Evolutionary conservation across 2,888 invertebrate genomes (phyloP).

Genomic region (Drosophila melanocephala): DNA sequence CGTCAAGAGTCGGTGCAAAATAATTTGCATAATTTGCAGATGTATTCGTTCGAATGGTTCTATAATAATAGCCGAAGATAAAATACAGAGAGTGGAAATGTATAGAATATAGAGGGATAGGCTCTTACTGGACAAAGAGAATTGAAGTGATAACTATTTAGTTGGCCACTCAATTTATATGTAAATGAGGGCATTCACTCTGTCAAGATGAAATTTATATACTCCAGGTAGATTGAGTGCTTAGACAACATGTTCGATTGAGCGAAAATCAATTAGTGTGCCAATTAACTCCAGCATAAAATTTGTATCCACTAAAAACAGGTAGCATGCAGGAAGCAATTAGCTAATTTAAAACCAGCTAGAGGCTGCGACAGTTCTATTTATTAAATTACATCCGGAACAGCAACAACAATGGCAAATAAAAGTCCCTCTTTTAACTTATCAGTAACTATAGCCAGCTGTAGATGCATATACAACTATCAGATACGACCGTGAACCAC

Average conservation of each 20-base stretch:
- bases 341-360: constrained; percentile 29
- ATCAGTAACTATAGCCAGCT: constrained; percentile 17
- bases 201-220: constrained; percentile 19
- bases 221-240: not conserved
- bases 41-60: constrained; percentile 62
- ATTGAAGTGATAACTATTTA: constrained; percentile 50
- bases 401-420: constrained; percentile 11
- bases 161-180: constrained; percentile 54
- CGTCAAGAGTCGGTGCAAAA: constrained; percentile 62
- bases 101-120: constrained; percentile 21
- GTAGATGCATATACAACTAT: constrained; percentile 10
- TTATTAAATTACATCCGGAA: constrained; percentile 56
- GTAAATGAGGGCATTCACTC: constrained; percentile 67
- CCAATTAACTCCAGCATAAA: constrained; percentile 52
- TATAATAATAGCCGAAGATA: constrained; percentile 23
- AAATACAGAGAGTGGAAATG: constrained; percentile 19
- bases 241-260: constrained; percentile 30
- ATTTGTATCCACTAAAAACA: constrained; percentile 21
- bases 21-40: constrained; percentile 75
- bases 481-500: constrained; percentile 63
- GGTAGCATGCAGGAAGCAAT: constrained; percentile 51
- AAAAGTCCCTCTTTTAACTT: constrained; percentile 23
- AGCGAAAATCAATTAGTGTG: constrained; percentile 47
- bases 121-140: constrained; percentile 18
- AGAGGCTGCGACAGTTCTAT: constrained; percentile 30